These are phyloP conservation scores for Nyctereutes procyonoides DNA, from an alignment of 2,113 vertebrate species.

Conservation along the genomic window DNA sequence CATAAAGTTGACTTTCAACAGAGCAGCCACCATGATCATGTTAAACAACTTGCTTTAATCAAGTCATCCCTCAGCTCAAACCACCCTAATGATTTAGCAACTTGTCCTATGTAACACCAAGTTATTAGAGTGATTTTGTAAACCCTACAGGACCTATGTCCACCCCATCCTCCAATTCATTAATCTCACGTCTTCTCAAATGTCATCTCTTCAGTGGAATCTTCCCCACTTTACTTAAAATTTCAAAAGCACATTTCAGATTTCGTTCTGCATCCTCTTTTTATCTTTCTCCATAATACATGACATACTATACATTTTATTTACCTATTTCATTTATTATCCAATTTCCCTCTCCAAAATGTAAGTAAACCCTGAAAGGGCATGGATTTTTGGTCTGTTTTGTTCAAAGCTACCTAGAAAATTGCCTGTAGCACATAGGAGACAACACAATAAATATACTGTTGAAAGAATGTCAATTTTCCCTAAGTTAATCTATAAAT, in stretches of 20 bases:
- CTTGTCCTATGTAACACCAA: not conserved
- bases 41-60: not conserved
- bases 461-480: not conserved
- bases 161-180: not conserved
- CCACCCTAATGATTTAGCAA: not conserved
- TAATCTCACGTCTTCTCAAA: not conserved
- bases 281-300: not conserved
- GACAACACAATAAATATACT: not conserved
- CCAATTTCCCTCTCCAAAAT: not conserved
- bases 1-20: not conserved
- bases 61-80: not conserved
- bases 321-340: not conserved
- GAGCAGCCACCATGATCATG: not conserved
- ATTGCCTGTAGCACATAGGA: not conserved
- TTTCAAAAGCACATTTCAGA: not conserved
- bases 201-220: not conserved
- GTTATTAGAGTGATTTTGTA: not conserved
- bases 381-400: not conserved
- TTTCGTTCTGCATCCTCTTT: not conserved
- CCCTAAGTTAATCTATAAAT: not conserved
- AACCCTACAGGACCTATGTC: not conserved
- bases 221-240: not conserved
- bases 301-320: not conserved
- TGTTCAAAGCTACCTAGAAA: not conserved
- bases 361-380: not conserved